phyloP scores from a whole-genome alignment of 2,888 invertebrate species.

The Mythimna albipuncta region DNA sequence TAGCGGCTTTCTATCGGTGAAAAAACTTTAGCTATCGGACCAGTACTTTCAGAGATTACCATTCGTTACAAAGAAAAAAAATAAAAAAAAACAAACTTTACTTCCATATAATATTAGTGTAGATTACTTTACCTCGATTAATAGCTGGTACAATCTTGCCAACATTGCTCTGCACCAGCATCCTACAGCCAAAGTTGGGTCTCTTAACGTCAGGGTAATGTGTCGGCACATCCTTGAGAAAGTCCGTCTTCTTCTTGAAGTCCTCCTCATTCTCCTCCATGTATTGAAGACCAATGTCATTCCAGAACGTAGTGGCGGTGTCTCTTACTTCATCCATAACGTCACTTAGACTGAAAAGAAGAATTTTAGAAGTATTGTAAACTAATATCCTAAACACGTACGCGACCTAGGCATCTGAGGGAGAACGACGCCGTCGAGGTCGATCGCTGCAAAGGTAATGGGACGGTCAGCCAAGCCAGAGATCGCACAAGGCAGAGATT shows the following conservation, averaged over 20 bases:
- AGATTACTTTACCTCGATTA: conserved; percentile 79
- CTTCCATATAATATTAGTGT: too few relatives aligned
- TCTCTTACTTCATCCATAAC: conserved; percentile 93
- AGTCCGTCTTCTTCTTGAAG: conserved; percentile 95
- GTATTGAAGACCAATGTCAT: conserved; percentile 94
- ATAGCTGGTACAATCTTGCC: conserved; percentile 94
- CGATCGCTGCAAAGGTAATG: too few relatives aligned
- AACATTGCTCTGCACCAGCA: conserved; percentile 94
- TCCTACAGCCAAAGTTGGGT: conserved; percentile 97
- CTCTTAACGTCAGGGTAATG: conserved; percentile 95
- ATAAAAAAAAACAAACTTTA: too few relatives aligned
- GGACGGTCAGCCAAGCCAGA: too few relatives aligned
- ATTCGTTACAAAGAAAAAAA: too few relatives aligned
- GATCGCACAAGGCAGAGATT: neutral
- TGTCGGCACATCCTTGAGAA: conserved; percentile 91
- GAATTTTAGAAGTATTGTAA: neutral
- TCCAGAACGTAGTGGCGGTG: conserved; percentile 92
- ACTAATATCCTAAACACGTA: neutral
- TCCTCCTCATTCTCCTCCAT: conserved; percentile 97
- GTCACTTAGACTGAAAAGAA: conserved; percentile 92
- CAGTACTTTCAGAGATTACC: too few relatives aligned
- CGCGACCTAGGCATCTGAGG: too few relatives aligned
- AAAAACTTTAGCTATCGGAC: too few relatives aligned
- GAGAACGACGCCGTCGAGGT: too few relatives aligned
- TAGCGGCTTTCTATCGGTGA: too few relatives aligned